Conservation (phyloP, 1,140 invertebrate species). For the Hycleus phaleratus region DNA sequence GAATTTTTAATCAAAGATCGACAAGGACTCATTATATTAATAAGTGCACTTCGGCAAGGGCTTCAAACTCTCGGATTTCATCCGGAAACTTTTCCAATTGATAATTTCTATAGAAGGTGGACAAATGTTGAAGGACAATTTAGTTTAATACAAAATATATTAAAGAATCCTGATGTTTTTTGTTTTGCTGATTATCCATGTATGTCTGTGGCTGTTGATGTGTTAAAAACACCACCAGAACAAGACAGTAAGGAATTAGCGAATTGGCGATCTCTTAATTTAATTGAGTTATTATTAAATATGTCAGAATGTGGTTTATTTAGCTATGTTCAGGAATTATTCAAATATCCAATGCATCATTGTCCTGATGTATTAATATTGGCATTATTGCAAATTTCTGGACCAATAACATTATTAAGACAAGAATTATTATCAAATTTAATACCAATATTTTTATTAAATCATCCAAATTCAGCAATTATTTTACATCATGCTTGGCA, state of each 20-base stretch:
- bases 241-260: constrained; percentile 85
- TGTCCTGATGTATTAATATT: constrained; percentile 90
- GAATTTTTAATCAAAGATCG: constrained; percentile 85
- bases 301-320: constrained; percentile 82
- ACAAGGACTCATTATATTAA: constrained; percentile 70
- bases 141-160: constrained; percentile 74
- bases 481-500: constrained; percentile 94
- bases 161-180: constrained; percentile 89
- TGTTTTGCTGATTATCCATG: constrained; percentile 88
- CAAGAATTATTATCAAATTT: constrained; percentile 79
- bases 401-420: constrained; percentile 63
- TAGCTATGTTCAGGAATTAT: constrained; percentile 75
- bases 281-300: constrained; percentile 80
- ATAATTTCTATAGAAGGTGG: constrained; percentile 83
- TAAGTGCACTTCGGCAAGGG: constrained; percentile 71
- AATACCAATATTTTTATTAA: constrained; percentile 86
- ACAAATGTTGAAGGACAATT: constrained; percentile 89
- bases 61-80: constrained; percentile 66
- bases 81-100: constrained; percentile 75
- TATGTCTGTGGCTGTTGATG: constrained; percentile 75
- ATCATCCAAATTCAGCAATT: constrained; percentile 89
- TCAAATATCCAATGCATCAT: constrained; percentile 86
- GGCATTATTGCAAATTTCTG: constrained; percentile 75
- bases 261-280: constrained; percentile 84
- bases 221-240: constrained; percentile 88